These are phyloP conservation scores for Eubucco bourcierii DNA, from an alignment of 2,113 vertebrate genomes.

Conservation along the genomic window DNA sequence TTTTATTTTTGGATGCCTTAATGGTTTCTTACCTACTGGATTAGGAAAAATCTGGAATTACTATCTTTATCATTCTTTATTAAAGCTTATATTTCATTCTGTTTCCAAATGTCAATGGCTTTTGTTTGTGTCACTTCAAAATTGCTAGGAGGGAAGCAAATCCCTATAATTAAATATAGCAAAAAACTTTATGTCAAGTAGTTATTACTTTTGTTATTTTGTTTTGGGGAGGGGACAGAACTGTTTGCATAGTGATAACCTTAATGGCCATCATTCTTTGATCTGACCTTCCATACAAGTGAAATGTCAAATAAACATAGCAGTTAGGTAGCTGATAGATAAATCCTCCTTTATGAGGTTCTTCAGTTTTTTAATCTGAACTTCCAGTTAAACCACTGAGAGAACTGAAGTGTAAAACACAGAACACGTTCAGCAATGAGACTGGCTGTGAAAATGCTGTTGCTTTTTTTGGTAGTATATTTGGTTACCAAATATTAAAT, in stretches of 20 bases:
- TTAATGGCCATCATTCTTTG: background rate
- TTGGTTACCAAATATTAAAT: constrained; percentile 39
- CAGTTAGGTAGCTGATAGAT: background rate
- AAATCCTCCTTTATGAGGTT: constrained; percentile 1
- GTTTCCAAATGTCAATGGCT: background rate
- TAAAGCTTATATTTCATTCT: background rate
- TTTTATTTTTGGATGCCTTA: background rate
- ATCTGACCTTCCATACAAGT: background rate
- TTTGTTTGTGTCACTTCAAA: background rate
- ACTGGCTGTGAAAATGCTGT: constrained; percentile 44
- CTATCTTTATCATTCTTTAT: background rate
- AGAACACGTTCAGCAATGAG: constrained; percentile 36
- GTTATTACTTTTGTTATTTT: background rate
- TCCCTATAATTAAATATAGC: background rate
- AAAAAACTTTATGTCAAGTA: background rate
- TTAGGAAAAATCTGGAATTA: background rate
- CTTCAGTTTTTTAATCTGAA: constrained; percentile 43
- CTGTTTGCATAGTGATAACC: background rate
- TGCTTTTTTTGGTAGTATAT: background rate
- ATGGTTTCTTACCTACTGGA: background rate
- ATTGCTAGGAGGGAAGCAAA: background rate
- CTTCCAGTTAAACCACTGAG: constrained; percentile 45
- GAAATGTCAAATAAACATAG: background rate
- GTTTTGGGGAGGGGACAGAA: background rate
- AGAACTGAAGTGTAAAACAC: constrained; percentile 42